These are phyloP conservation scores for Capreolus pygargus DNA, from an alignment of 2,113 vertebrate species.

Conservation along the genomic window DNA sequence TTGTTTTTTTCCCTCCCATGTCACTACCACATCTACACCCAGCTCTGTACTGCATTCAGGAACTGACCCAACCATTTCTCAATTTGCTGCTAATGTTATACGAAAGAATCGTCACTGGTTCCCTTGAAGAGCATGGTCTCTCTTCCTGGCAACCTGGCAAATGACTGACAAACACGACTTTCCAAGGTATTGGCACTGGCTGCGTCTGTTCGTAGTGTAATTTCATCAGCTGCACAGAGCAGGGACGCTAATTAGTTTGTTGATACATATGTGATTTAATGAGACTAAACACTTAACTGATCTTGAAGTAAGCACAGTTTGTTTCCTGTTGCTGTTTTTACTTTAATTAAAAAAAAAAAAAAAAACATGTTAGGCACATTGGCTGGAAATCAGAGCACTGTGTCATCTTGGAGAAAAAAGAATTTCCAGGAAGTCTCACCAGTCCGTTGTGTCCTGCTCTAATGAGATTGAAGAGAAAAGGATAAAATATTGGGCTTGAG, in stretches of 20 bases:
- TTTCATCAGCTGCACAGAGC: not conserved
- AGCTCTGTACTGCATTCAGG: not conserved
- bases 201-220: not conserved
- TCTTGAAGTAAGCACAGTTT: conserved; percentile 7
- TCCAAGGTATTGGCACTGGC: not conserved
- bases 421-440: not conserved
- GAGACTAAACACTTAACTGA: conserved; percentile 33
- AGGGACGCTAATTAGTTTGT: conserved; percentile 45
- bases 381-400: not conserved
- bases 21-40: not conserved
- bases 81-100: not conserved
- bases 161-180: not conserved
- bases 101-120: not conserved
- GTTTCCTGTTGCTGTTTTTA: conserved; percentile 42
- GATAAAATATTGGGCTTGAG: not conserved
- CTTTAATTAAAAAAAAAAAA: conserved; percentile 16
- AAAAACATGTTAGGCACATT: not conserved
- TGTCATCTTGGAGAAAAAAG: not conserved
- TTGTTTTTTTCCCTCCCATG: not conserved
- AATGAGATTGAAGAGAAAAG: not conserved
- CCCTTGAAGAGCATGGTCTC: not conserved
- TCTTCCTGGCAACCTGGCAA: not conserved
- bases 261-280: conserved; percentile 42
- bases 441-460: not conserved
- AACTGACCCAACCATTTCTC: not conserved